These are phyloP conservation scores for Saxidomus purpurata DNA, from an alignment of 1,140 invertebrate species.

Conservation along the genomic window DNA sequence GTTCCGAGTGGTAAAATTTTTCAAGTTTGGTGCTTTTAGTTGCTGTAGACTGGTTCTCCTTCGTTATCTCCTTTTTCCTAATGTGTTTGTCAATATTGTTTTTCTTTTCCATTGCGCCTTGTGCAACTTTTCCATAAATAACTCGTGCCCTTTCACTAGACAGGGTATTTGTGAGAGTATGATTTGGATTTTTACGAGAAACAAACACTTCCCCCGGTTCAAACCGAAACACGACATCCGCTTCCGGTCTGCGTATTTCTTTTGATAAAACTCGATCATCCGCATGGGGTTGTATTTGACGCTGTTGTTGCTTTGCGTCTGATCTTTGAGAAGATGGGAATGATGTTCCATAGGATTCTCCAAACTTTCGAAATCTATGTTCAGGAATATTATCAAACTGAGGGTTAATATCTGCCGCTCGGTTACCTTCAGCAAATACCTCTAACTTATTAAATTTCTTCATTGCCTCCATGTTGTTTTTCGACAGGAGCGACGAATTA, in stretches of 20 bases:
- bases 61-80: neutral
- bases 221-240: constrained; percentile 57
- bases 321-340: neutral
- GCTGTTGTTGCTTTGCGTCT: constrained; percentile 28
- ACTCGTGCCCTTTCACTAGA: constrained; percentile 53
- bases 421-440: constrained; percentile 55
- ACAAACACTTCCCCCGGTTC: constrained; percentile 61
- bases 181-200: neutral
- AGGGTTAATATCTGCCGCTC: neutral
- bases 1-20: neutral
- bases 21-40: constrained; percentile 32
- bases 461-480: constrained; percentile 32
- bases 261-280: neutral
- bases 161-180: neutral
- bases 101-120: neutral
- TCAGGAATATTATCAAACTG: neutral
- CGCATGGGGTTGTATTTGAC: neutral
- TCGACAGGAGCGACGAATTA: neutral
- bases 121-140: constrained; percentile 52
- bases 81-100: neutral
- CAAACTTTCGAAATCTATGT: too few relatives aligned
- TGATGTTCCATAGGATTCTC: neutral
- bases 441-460: constrained; percentile 62
- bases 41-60: neutral
- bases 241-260: neutral